Evolutionary conservation across 2,113 vertebrate species (phyloP).

Genomic region (Alethe castanea): DNA sequence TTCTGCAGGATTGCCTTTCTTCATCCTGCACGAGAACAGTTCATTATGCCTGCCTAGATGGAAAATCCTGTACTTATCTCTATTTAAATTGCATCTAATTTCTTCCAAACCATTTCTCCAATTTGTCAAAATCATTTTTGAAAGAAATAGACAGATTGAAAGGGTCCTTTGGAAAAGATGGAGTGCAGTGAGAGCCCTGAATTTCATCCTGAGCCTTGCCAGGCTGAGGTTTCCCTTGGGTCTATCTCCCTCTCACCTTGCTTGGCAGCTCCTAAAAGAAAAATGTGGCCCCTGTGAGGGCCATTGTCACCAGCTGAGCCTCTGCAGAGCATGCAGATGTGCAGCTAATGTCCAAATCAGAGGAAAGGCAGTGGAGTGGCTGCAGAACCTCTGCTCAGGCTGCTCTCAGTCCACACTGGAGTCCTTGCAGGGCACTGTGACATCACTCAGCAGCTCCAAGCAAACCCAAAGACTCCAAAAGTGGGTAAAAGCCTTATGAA

Average conservation of each 20-base stretch:
- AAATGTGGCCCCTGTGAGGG: neutral
- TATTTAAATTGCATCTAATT: constrained; percentile 36
- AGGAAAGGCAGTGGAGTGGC: neutral
- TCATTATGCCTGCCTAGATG: constrained; percentile 26
- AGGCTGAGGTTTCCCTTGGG: neutral
- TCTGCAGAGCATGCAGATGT: neutral
- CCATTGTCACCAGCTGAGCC: neutral
- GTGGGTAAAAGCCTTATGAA: neutral
- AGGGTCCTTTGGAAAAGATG: neutral
- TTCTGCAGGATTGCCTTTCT: neutral
- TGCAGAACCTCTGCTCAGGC: neutral
- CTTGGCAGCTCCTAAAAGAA: neutral
- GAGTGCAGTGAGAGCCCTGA: neutral
- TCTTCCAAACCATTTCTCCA: constrained; percentile 50
- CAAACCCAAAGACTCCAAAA: neutral
- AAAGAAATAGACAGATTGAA: neutral
- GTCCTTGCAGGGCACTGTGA: neutral
- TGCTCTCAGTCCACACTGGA: neutral
- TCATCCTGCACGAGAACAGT: neutral
- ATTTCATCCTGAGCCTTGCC: neutral
- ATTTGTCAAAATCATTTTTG: constrained; percentile 35
- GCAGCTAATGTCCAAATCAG: neutral
- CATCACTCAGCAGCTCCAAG: neutral
- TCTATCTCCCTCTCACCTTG: neutral
- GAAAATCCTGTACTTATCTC: neutral